These are phyloP conservation scores for Cetonia aurata DNA, from an alignment of 2,888 invertebrate genomes.

Conservation along the genomic window DNA sequence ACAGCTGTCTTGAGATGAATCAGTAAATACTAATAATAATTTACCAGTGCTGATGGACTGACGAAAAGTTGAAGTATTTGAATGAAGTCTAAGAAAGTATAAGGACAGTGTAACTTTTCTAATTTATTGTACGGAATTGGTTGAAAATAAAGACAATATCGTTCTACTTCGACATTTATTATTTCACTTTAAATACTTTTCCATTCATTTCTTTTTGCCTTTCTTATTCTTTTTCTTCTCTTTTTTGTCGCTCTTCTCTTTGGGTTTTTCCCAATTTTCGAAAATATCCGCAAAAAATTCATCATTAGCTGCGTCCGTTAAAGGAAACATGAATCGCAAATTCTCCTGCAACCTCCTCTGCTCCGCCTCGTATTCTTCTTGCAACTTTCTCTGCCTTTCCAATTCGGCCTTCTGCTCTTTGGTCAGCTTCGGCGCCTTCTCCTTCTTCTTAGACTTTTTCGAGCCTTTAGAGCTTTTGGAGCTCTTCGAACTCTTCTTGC, in stretches of 20 bases:
- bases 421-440: slow-evolving; percentile 52
- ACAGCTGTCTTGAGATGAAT: too few species aligned
- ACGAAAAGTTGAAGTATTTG: too few species aligned
- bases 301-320: slow-evolving; percentile 61
- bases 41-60: too few species aligned
- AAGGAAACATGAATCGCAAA: slow-evolving; percentile 61
- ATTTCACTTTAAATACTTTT: too few species aligned
- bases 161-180: too few species aligned
- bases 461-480: slow-evolving; percentile 30
- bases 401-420: slow-evolving; percentile 58
- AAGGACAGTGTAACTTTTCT: too few species aligned
- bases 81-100: too few species aligned
- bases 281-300: slow-evolving; percentile 61
- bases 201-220: slow-evolving; percentile 28
- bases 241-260: slow-evolving; percentile 37
- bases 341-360: slow-evolving; percentile 57
- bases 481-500: slow-evolving; percentile 47
- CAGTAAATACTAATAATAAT: too few species aligned
- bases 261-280: slow-evolving; percentile 58
- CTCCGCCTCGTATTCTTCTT: slow-evolving; percentile 56
- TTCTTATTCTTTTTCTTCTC: slow-evolving; percentile 44
- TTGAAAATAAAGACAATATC: too few species aligned
- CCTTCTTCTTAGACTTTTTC: slow-evolving; percentile 48
- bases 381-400: slow-evolving; percentile 55
- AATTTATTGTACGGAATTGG: too few species aligned